Percentiles rank a stretch among this genome's conserved stretches.
These are phyloP conservation scores for Tethya wilhelma DNA, from an alignment of 37 sponge, comb jelly and placozoan species.

Conservation along the genomic window DNA sequence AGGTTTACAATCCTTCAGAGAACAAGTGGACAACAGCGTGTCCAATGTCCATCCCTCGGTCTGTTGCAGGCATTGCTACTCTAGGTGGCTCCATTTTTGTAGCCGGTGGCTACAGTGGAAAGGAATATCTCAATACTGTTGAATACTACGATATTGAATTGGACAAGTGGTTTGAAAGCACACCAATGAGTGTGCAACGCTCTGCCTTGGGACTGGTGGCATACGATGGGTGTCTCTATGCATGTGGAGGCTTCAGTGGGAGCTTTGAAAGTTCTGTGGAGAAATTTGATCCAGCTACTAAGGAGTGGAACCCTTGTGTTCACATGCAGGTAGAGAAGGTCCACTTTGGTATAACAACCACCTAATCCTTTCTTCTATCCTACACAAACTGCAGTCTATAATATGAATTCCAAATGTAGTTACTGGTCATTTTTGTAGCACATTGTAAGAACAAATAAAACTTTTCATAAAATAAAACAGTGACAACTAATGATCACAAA, in stretches of 20 bases:
- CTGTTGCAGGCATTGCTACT: conserved; percentile 53
- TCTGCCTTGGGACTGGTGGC: conserved; percentile 61
- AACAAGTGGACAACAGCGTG: conserved; percentile 20
- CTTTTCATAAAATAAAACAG: not conserved
- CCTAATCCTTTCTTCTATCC: not conserved
- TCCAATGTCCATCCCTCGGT: conserved; percentile 47
- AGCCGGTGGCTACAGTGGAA: conserved; percentile 57
- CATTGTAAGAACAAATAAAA: too few species aligned
- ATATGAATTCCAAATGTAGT: too few species aligned
- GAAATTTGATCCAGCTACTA: conserved; percentile 13
- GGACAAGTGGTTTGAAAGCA: conserved; percentile 34
- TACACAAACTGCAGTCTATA: too few species aligned
- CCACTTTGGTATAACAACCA: conserved; percentile 64
- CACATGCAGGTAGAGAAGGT: conserved; percentile 31
- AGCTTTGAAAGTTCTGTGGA: conserved; percentile 55
- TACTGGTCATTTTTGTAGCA: too few species aligned
- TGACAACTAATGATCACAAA: not conserved
- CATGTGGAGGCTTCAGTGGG: conserved; percentile 69
- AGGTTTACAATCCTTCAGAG: conserved; percentile 35
- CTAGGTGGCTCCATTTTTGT: conserved; percentile 48
- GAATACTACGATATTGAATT: conserved; percentile 48
- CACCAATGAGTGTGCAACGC: conserved; percentile 23
- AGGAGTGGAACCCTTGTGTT: conserved; percentile 19
- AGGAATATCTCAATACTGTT: conserved; percentile 37
- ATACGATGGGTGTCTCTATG: conserved; percentile 41